Evolutionary conservation across 2,888 invertebrate species (phyloP).

Genomic region (Teleiodes luculella): DNA sequence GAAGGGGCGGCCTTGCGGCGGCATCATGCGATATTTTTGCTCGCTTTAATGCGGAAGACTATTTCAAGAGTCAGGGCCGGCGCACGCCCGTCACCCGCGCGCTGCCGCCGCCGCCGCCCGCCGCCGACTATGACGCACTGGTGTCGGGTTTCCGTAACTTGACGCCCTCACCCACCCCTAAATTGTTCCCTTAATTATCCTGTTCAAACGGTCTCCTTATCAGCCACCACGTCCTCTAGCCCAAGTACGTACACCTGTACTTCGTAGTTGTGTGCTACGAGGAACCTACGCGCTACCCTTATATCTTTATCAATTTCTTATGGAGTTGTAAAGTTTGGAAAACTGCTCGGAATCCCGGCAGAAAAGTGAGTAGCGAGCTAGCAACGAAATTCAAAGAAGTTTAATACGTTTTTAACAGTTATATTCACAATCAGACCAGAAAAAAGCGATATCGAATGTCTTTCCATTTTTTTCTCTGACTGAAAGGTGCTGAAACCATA

Average conservation of each 20-base stretch:
- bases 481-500: too few species aligned
- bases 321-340: not conserved
- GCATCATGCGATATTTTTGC: slow-evolving; percentile 76
- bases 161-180: slow-evolving; percentile 41
- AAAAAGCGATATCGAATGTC: too few species aligned
- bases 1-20: slow-evolving; percentile 52
- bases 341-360: not conserved
- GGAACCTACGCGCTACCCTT: too few species aligned
- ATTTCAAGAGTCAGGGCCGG: slow-evolving; percentile 78
- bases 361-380: too few species aligned
- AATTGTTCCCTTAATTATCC: not conserved
- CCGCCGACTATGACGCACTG: slow-evolving; percentile 43
- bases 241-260: not conserved
- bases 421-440: too few species aligned
- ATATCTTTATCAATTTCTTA: too few species aligned
- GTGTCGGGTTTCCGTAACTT: slow-evolving; percentile 57
- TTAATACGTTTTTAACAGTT: too few species aligned
- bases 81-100: slow-evolving; percentile 62
- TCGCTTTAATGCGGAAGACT: slow-evolving; percentile 77
- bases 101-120: slow-evolving; percentile 38
- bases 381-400: too few species aligned
- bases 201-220: not conserved
- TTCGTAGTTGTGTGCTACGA: not conserved
- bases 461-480: too few species aligned
- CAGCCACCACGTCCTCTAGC: too few species aligned